These are phyloP conservation scores for Wasmannia auropunctata DNA, from an alignment of 1,140 invertebrate genomes.

Conservation along the genomic window DNA sequence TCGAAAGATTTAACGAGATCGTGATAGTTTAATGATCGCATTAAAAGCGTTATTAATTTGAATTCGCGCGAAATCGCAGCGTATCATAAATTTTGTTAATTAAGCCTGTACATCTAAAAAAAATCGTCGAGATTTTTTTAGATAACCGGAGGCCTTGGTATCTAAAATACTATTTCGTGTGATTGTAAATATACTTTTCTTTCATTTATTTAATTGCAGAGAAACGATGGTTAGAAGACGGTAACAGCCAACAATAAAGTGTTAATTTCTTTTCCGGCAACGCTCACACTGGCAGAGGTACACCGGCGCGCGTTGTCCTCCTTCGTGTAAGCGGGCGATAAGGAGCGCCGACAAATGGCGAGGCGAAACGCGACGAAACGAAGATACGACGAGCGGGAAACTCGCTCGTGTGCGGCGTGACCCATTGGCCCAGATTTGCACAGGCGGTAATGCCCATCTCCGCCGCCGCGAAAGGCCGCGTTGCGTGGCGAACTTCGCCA, in stretches of 20 bases:
- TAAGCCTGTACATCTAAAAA: background rate
- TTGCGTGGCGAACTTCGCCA: slow-evolving; percentile 50
- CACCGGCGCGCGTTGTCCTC: background rate
- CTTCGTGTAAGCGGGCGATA: background rate
- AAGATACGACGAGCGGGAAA: slow-evolving; percentile 77
- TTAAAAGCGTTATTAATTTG: background rate
- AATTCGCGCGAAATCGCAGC: background rate
- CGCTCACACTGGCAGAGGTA: no score
- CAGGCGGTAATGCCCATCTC: slow-evolving; percentile 59
- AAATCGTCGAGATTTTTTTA: background rate
- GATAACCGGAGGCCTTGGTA: no score
- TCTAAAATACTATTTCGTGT: background rate
- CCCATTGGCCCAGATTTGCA: slow-evolving; percentile 80
- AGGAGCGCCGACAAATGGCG: slow-evolving; percentile 39
- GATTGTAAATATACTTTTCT: background rate
- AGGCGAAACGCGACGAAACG: slow-evolving; percentile 58
- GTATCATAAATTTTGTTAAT: background rate
- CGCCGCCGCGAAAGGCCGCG: slow-evolving; percentile 60
- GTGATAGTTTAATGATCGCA: background rate
- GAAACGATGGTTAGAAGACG: background rate
- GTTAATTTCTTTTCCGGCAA: background rate
- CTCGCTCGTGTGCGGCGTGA: slow-evolving; percentile 75
- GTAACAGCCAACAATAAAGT: background rate
- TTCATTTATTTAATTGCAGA: no score
- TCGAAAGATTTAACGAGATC: background rate